Base-by-base conservation (phyloP, 2,113 vertebrate genomes). In the Ibidorhyncha struthersii region DNA sequence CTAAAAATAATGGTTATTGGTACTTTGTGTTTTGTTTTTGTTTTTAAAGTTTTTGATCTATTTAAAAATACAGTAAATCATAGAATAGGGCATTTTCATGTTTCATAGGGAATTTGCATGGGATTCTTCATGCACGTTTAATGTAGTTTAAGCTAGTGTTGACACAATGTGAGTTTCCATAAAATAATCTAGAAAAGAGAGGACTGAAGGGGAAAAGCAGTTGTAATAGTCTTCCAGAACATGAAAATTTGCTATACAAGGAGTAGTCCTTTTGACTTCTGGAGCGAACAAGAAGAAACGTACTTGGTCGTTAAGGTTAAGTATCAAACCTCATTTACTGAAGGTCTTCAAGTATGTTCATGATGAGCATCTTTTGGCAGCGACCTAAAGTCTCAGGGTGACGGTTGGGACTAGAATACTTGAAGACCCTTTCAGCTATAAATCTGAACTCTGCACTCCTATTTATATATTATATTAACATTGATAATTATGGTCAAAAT, bases 231-330 rank as follows among this genome's bases (percentile, higher is more conserved):
- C 53, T 70, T 80, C 11, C 16, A 62, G 26, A 72, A 43, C 1
- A 5, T 70, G 38, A 81, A 52, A 77, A 66, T 12, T 40, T 80
- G 30, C 36, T 90, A 4, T 2, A 19, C 15, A 70, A 85, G 36
- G 22, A 79, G 8, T 77, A 86, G 12, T 79, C 34, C 26, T 67
- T 86, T 26, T 36, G 27, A 22, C 12, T 89, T 47, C 49, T 91
- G 26, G 11, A 41, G 32, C 36, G 59, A 66, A 56, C 15, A 61
- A n/a, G 30, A 77, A 52, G 43, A 43, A 77, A 43, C 0, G 0
- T 58, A 41, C 14, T 67, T 70, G 20, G 7, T 47, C 18, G 19
- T 43, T 66, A 74, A 45, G 8, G 5, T 65, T 67, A 72, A 25
- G 14, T 69, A 45, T 55, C 29, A 78, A 1, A 82, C 25, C 63